These are phyloP conservation scores for Chaenocephalus aceratus DNA, from an alignment of 2,113 vertebrate species.

Conservation along the genomic window DNA sequence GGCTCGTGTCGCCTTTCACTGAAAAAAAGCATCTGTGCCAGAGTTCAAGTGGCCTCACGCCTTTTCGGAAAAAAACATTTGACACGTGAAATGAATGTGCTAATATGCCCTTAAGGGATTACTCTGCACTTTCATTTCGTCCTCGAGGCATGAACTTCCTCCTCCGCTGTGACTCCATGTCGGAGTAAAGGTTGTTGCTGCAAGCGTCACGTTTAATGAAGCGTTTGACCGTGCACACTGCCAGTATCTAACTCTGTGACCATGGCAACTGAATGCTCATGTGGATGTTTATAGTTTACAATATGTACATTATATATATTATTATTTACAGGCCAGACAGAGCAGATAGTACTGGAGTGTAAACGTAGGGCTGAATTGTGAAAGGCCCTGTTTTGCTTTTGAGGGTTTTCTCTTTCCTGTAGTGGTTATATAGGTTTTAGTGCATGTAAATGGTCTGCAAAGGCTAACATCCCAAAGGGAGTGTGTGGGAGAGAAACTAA, in stretches of 20 bases:
- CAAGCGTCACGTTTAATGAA: conserved; percentile 16
- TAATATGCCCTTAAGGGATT: neutral
- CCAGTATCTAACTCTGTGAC: neutral
- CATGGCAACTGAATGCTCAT: neutral
- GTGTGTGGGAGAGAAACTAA: too few species aligned
- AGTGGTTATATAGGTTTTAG: too few species aligned
- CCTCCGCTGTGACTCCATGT: conserved; percentile 35
- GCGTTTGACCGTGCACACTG: conserved; percentile 1
- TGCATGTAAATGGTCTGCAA: too few species aligned
- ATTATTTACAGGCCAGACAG: too few species aligned
- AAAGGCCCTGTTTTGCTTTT: neutral
- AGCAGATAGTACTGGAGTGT: neutral
- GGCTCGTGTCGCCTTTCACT: conserved; percentile 7
- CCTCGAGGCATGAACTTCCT: neutral
- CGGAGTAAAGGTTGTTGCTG: conserved; percentile 32
- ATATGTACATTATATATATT: neutral
- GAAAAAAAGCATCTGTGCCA: conserved; percentile 52
- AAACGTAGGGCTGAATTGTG: too few species aligned
- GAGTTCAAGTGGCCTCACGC: conserved; percentile 47
- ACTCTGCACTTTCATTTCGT: neutral
- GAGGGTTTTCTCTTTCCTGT: too few species aligned
- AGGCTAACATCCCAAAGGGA: too few species aligned
- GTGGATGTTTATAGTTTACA: neutral
- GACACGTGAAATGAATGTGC: neutral
- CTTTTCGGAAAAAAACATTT: neutral